These are phyloP conservation scores for Hyphantria cunea DNA, from an alignment of 1,140 invertebrate genomes.

Conservation along the genomic window DNA sequence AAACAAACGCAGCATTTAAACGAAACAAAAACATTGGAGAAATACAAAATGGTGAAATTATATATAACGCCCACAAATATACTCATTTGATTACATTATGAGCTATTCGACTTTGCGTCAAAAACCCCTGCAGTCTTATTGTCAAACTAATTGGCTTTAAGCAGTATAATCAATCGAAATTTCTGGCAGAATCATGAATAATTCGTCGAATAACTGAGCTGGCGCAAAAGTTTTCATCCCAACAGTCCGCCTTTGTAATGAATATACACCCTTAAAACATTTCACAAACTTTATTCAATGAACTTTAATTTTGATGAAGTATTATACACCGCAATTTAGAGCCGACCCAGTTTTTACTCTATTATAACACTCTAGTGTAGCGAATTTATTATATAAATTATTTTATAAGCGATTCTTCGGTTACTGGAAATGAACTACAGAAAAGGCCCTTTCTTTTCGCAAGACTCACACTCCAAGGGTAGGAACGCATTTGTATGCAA, in stretches of 20 bases:
- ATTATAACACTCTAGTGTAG: not conserved
- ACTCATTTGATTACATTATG: constrained; percentile 1
- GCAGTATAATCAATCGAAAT: constrained; percentile 68
- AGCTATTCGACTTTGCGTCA: not conserved
- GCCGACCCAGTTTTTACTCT: constrained; percentile 29
- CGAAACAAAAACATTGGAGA: too few species aligned
- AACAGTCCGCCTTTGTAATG: constrained; percentile 29
- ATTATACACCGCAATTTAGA: constrained; percentile 29
- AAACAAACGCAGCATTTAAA: too few species aligned
- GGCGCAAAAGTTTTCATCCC: constrained; percentile 46
- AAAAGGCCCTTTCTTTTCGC: too few species aligned
- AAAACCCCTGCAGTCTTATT: constrained; percentile 15
- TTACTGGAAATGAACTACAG: too few species aligned
- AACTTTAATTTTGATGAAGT: constrained; percentile 50
- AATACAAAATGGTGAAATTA: too few species aligned
- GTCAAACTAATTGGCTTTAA: constrained; percentile 56
- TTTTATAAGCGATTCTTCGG: too few species aligned
- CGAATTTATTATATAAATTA: too few species aligned
- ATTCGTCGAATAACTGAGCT: constrained; percentile 49
- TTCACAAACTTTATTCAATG: constrained; percentile 40
- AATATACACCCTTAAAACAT: constrained; percentile 41
- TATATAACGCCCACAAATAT: too few species aligned
- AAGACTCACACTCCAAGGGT: too few species aligned
- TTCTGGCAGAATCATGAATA: constrained; percentile 65
- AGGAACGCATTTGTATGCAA: too few species aligned